Base-by-base conservation (phyloP, 2,888 invertebrate species). In the Doris montereyensis region DNA sequence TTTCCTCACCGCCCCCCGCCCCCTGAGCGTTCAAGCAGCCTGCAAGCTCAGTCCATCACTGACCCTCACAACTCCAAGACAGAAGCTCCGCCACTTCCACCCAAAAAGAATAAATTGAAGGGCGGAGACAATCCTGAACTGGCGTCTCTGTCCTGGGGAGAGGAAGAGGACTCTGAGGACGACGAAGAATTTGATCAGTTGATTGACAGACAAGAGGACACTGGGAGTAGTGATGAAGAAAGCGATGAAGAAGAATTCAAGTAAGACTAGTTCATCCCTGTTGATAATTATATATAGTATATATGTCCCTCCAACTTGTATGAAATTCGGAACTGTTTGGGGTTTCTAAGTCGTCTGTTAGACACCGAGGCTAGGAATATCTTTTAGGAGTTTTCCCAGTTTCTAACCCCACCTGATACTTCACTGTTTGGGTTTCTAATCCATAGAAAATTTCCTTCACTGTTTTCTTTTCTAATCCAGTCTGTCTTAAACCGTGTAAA, bases 1-100 rank as follows among this genome's bases (percentile, higher is more conserved):
- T n/a, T n/a, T n/a, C n/a, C n/a, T 21, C 82, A 83, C 28, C 75
- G 79, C 68, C 81, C 81, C 26, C 82, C 80, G 28, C 78, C 78
- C 34, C 80, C 81, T 35, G 80, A 81, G 26, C 67, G 75, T 17
- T 65, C 62, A 17, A 74, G 77, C 60, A 74, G 74, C 24, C 32
- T 74, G 13, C 62, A 35, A 1, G 1, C 74, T n/a, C 57, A 68
- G 28, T 26, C 58, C 52, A 34, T 21, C 8, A n/a, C 28, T 67
- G 57, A 72, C 74, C 32, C 84, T 81, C 21, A 57, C 60, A 62
- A 83, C 79, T 77, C 76, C 65, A 79, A 81, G 62, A 81, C 80
- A 35, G 72, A 70, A n/a, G 80, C 82, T n/a, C 80, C 82, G 21
- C 74, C 72, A 2, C 35, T 80, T 13, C 80, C 82, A 17, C 78